These are phyloP conservation scores for Capreolus pygargus DNA, from an alignment of 2,113 vertebrate species.

Conservation along the genomic window DNA sequence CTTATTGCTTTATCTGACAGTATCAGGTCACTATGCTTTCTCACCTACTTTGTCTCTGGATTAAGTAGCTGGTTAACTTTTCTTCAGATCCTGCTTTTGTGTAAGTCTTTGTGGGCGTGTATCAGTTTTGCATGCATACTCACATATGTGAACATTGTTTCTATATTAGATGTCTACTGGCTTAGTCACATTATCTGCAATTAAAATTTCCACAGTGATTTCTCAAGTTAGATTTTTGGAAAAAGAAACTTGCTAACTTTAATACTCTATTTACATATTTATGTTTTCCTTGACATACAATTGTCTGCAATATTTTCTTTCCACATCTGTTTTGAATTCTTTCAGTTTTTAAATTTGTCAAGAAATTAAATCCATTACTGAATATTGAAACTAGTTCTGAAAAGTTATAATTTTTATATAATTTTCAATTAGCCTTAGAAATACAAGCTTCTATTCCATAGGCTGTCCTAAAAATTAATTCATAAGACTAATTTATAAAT, in stretches of 20 bases:
- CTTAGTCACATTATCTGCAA: not conserved
- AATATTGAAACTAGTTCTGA: not conserved
- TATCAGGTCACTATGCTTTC: not conserved
- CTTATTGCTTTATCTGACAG: not conserved
- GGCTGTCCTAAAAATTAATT: not conserved
- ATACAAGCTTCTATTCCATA: not conserved
- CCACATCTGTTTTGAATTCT: not conserved
- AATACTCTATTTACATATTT: not conserved
- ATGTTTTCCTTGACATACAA: not conserved
- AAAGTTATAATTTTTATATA: not conserved
- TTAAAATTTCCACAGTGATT: not conserved
- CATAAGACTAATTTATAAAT: not conserved
- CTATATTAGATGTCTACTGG: not conserved
- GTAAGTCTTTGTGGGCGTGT: not conserved
- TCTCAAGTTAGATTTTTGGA: not conserved
- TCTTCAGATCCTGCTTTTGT: not conserved
- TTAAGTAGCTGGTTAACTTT: not conserved
- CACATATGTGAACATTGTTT: not conserved
- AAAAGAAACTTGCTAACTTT: not conserved
- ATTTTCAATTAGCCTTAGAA: not conserved
- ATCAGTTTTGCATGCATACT: not conserved
- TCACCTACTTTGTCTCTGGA: not conserved
- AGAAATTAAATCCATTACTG: not conserved
- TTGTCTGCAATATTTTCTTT: conserved; percentile 14
- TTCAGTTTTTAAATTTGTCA: not conserved